Percentiles rank a stretch among this genome's conserved stretches.
Evolutionary conservation across 2,888 invertebrate genomes (phyloP).

Genomic region (Flexamia atlantica): DNA sequence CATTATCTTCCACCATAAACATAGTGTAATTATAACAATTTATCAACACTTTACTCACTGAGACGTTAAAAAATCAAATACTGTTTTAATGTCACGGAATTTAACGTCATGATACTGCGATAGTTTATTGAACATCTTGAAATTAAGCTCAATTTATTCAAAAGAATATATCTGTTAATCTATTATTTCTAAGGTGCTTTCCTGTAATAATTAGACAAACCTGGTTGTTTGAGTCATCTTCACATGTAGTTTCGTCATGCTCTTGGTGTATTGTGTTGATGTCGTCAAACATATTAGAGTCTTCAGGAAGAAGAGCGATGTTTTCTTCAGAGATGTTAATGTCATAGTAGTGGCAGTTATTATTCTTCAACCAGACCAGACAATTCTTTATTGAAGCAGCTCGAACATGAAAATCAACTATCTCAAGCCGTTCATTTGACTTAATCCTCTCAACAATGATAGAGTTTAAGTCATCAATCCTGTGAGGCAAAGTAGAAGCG

Average conservation of each 20-base stretch:
- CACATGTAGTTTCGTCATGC: background rate
- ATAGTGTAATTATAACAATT: too few relatives aligned
- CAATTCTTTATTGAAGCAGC: background rate
- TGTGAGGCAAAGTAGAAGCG: conserved; percentile 37
- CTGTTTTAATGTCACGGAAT: too few relatives aligned
- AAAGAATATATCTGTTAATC: too few relatives aligned
- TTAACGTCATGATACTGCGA: too few relatives aligned
- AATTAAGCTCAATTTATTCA: too few relatives aligned
- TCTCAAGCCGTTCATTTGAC: background rate
- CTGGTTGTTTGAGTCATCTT: background rate
- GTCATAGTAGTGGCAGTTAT: conserved; percentile 30
- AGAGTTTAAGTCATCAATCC: background rate
- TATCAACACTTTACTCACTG: too few relatives aligned
- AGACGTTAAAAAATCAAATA: too few relatives aligned
- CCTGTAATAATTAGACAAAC: too few relatives aligned
- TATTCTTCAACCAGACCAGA: background rate
- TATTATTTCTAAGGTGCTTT: too few relatives aligned
- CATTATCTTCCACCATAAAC: too few relatives aligned
- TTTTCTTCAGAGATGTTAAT: conserved; percentile 12
- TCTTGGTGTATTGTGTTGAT: background rate
- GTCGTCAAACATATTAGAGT: conserved; percentile 4
- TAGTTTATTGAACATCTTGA: too few relatives aligned
- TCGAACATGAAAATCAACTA: too few relatives aligned
- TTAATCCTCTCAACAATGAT: background rate
- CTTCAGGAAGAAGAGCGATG: background rate